These are phyloP conservation scores for Melitaea cinxia DNA, from an alignment of 1,140 invertebrate genomes.

Conservation along the genomic window DNA sequence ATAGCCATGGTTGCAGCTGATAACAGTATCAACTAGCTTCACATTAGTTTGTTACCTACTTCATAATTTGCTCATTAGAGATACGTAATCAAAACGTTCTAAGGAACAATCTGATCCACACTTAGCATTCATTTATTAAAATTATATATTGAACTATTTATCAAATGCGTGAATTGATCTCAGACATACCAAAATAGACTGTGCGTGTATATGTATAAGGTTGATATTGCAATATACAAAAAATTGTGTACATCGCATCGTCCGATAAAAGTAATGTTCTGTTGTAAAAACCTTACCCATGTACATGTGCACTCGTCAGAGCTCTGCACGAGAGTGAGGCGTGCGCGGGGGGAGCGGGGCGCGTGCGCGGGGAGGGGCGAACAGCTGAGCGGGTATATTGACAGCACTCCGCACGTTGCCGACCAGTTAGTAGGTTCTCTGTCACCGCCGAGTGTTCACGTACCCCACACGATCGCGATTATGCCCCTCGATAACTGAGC, in stretches of 20 bases:
- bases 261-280: slow-evolving; percentile 10
- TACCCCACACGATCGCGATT: slow-evolving; percentile 55
- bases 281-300: slow-evolving; percentile 4
- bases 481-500: slow-evolving; percentile 67
- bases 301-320: slow-evolving; percentile 32
- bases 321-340: slow-evolving; percentile 42
- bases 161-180: not conserved
- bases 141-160: slow-evolving; percentile 6
- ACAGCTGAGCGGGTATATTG: slow-evolving; percentile 82
- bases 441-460: slow-evolving; percentile 65
- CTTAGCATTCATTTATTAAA: not conserved
- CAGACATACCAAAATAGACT: not conserved
- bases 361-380: slow-evolving; percentile 58
- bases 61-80: not conserved
- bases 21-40: not conserved
- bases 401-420: slow-evolving; percentile 75
- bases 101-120: not conserved
- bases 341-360: slow-evolving; percentile 45
- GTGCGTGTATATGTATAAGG: not conserved
- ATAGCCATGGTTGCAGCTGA: not conserved
- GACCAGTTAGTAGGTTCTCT: slow-evolving; percentile 71
- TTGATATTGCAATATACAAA: not conserved
- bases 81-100: not conserved
- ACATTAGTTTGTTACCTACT: not conserved
- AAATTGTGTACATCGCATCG: slow-evolving; percentile 9